phyloP scores from a whole-genome alignment of 2,888 invertebrate genomes.

The Stenoptilia bipunctidactyla region DNA sequence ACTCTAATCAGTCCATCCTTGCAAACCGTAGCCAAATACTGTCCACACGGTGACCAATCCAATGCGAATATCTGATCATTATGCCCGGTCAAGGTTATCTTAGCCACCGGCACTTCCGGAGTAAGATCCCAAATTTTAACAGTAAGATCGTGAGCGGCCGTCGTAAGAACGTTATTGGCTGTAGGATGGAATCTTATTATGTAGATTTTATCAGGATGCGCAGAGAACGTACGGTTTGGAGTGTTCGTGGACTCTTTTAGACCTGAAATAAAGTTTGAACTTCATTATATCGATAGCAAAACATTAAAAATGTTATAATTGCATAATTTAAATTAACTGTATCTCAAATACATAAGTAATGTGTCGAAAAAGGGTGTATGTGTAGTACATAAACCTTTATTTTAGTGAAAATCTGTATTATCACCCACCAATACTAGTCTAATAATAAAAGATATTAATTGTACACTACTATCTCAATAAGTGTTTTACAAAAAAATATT shows the following conservation, averaged over 20 bases:
- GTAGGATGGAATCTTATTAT: constrained; percentile 89
- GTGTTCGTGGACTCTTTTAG: constrained; percentile 84
- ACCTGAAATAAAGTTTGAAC: no score
- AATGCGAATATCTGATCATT: constrained; percentile 91
- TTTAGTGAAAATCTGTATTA: no score
- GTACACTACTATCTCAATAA: no score
- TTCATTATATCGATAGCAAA: no score
- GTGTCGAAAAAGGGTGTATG: no score
- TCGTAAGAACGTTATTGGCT: constrained; percentile 86
- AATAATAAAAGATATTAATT: no score
- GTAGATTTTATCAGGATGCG: constrained; percentile 92
- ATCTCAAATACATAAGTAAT: no score
- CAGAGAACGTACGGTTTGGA: constrained; percentile 74
- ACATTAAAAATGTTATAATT: no score
- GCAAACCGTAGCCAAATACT: constrained; percentile 87
- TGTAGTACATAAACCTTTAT: no score
- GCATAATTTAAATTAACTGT: no score
- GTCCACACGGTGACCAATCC: constrained; percentile 94
- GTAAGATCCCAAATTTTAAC: constrained; percentile 89
- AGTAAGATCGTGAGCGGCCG: constrained; percentile 91
- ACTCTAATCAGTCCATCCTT: constrained; percentile 86
- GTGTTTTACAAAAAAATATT: no score
- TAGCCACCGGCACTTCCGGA: constrained; percentile 15
- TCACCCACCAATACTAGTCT: no score
- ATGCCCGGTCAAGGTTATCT: constrained; percentile 78